Percentiles rank a stretch among this genome's conserved stretches.
phyloP scores from a whole-genome alignment of 2,888 invertebrate species.

The Pycnomerus fuliginosus region DNA sequence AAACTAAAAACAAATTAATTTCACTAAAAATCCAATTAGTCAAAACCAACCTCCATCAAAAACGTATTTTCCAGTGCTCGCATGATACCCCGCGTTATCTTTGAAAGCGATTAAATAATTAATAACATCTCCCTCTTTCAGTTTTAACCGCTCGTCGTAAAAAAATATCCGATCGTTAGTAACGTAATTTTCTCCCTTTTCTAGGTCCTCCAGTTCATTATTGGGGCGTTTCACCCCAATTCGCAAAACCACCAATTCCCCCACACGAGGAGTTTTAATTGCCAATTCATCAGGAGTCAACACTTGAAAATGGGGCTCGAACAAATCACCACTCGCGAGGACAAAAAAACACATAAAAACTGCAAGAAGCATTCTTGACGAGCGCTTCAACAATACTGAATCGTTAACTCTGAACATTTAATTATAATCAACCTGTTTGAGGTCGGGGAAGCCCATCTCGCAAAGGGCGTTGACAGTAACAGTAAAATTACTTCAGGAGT shows the following conservation, averaged over 20 bases:
- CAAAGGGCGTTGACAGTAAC: no score
- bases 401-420: no score
- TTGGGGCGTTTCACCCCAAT: constrained; percentile 10
- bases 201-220: constrained; percentile 13
- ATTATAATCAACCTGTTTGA: no score
- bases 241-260: constrained; percentile 11
- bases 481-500: no score
- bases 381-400: no score
- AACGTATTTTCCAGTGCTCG: constrained; percentile 15
- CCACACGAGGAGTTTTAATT: constrained; percentile 17
- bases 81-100: constrained; percentile 14
- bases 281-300: constrained; percentile 22
- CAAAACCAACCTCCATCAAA: constrained; percentile 22
- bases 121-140: constrained; percentile 15
- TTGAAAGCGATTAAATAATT: constrained; percentile 20
- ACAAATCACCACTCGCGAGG: no score
- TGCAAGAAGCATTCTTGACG: no score
- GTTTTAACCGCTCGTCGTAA: constrained; percentile 12
- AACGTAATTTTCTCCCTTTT: constrained; percentile 14
- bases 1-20: not conserved
- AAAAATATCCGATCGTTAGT: constrained; percentile 12
- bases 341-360: no score
- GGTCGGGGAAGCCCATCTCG: no score
- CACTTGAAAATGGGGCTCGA: constrained; percentile 20
- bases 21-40: not conserved